Conservation (phyloP, 2,888 invertebrate species). For the Hedya salicella region DNA sequence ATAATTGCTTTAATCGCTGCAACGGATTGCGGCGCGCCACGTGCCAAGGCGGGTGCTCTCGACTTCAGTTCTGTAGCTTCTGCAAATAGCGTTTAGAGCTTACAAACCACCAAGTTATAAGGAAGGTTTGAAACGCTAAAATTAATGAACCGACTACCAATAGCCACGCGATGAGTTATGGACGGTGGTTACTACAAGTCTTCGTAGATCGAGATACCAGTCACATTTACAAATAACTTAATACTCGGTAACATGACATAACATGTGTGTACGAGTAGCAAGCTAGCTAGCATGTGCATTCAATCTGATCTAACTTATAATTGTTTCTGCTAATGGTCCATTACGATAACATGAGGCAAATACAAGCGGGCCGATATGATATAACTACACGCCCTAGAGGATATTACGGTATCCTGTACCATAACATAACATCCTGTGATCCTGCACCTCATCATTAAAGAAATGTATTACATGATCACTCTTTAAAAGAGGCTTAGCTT, state of each 20-base stretch:
- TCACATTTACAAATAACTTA: conserved; percentile 23
- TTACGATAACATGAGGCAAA: conserved; percentile 68
- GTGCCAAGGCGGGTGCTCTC: conserved; percentile 54
- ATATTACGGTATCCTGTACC: conserved; percentile 56
- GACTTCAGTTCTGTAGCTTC: conserved; percentile 70
- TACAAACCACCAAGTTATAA: conserved; percentile 56
- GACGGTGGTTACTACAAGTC: conserved; percentile 7
- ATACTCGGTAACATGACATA: conserved; percentile 33
- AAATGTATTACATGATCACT: conserved; percentile 23
- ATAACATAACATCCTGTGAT: conserved; percentile 51
- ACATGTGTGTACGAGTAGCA: conserved; percentile 30
- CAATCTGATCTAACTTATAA: conserved; percentile 56
- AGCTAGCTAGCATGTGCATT: conserved; percentile 58
- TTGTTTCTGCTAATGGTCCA: conserved; percentile 65
- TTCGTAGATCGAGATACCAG: conserved; percentile 27
- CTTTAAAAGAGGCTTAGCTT: conserved; percentile 17
- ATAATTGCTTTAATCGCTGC: conserved; percentile 42
- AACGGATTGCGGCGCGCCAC: conserved; percentile 49
- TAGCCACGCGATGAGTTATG: conserved; percentile 3
- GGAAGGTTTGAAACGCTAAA: conserved; percentile 54
- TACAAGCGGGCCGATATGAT: conserved; percentile 69
- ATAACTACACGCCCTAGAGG: conserved; percentile 57
- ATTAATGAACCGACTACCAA: conserved; percentile 50
- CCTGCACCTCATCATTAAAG: conserved; percentile 46
- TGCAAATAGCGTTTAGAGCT: conserved; percentile 72